phyloP scores from a whole-genome alignment of 1,140 invertebrate genomes.

The Nasonia vitripennis region DNA sequence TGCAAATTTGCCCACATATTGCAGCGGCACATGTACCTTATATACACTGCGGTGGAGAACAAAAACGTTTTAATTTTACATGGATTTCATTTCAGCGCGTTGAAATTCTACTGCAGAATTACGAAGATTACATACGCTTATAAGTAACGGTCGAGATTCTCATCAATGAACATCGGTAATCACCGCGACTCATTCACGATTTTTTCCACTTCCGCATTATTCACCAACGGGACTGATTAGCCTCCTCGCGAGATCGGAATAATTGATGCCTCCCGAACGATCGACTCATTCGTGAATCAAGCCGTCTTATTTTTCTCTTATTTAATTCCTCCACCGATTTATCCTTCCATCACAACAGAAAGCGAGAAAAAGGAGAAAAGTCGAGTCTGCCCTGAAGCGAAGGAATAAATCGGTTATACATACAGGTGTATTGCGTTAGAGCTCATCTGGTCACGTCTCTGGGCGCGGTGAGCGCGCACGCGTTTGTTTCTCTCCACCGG shows the following conservation, averaged over 20 bases:
- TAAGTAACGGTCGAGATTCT: background rate
- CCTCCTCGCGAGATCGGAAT: background rate
- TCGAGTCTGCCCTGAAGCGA: background rate
- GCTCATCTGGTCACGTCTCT: constrained; percentile 31
- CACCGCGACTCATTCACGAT: background rate
- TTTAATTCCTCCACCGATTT: background rate
- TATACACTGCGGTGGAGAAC: background rate
- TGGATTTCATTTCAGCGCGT: background rate
- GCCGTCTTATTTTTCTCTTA: background rate
- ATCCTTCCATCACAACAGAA: background rate
- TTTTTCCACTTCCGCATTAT: constrained; percentile 33
- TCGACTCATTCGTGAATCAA: constrained; percentile 16
- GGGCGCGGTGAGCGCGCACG: constrained; percentile 1
- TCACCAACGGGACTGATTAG: background rate
- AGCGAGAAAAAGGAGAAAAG: constrained; percentile 5
- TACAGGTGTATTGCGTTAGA: background rate
- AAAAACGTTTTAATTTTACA: background rate
- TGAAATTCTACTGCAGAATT: background rate
- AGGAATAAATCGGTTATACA: constrained; percentile 25
- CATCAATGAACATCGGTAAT: constrained; percentile 20
- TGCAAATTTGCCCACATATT: background rate
- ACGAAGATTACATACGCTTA: background rate
- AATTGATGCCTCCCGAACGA: background rate
- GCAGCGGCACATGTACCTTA: background rate
- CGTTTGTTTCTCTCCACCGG: constrained; percentile 12